Evolutionary conservation across 2,797 vertebrate genomes (phyloP).

Genomic region (Artibeus jamaicensis): DNA sequence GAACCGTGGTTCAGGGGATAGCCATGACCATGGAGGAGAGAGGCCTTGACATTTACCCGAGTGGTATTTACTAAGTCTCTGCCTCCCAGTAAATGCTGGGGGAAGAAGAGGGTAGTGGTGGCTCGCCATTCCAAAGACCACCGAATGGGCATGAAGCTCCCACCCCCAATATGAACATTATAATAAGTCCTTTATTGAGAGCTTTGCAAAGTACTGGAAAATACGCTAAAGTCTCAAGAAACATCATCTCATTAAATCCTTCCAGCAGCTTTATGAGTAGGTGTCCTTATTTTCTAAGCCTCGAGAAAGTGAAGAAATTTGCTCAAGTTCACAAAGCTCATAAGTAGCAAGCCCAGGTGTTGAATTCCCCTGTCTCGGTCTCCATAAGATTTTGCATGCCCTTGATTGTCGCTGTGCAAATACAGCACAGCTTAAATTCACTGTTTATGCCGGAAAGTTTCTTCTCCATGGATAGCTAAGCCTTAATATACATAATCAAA

Average conservation of each 20-base stretch:
- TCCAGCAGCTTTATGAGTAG: not conserved
- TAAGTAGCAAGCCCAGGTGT: not conserved
- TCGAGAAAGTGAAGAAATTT: not conserved
- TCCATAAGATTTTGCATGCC: not conserved
- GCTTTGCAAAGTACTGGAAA: not conserved
- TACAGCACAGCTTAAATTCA: not conserved
- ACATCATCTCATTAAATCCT: not conserved
- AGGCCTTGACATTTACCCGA: not conserved
- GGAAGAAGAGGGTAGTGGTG: not conserved
- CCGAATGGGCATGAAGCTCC: not conserved
- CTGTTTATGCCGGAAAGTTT: not conserved
- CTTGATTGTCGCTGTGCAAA: not conserved
- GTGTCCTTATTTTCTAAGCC: not conserved
- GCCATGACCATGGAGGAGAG: not conserved
- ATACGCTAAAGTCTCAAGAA: not conserved
- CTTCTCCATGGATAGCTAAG: not conserved
- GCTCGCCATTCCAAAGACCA: not conserved
- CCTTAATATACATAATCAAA: not conserved
- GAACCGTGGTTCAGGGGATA: not conserved
- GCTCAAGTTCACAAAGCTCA: not conserved
- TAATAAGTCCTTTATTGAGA: not conserved
- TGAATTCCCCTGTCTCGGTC: not conserved
- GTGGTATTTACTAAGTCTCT: not conserved
- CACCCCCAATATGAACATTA: fast-evolving
- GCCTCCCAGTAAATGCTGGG: not conserved